Base-by-base conservation (phyloP, 1,140 invertebrate species). In the Cherax quadricarinatus region DNA sequence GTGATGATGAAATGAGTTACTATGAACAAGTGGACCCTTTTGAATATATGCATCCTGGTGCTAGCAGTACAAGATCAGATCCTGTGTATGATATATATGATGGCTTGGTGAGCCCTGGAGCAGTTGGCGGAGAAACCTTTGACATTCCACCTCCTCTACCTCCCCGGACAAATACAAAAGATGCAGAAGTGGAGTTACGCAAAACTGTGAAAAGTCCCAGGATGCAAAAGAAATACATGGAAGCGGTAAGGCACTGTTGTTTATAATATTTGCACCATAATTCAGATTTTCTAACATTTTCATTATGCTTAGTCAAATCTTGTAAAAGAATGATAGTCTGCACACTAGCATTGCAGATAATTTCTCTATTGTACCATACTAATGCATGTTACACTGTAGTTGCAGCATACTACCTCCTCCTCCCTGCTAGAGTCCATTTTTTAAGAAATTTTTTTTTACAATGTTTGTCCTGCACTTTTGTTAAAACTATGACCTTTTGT, bases 21-120 rank as follows among this genome's bases (percentile, higher is more conserved):
- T 94, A 94, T 73, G 93, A 94, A 57, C 92, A 93, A 41, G 93
- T 93, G 7, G 94, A 94, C 70, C 94, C 94, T 41, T 94, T 94
- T 85, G 90, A 94, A 75, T 94, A 94, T 86, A 94, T 94, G 94
- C 89, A 93, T 51, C 91, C 91, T 81, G 86, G 89, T 30, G 89
- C 90, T 12, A 85, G 85, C 41, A 93, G 91, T 49, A 92, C 88
- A 79, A 84, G 86, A 24, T 88, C 91, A 60, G 93, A 94, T 66
- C 91, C 93, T 62, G 89, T 93, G 10, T 86, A 89, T 70, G 94
- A 93, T 57, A 87, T 93, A 49, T 93, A 94, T 80, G 88, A 93
- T 86, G 91, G 92, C 21, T 87, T 94, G 30, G 88, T 89, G 30
- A 93, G 91, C 83, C 93, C 94, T 73, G 81, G 85, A n/a, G 90